Evolutionary conservation across 2,113 vertebrate genomes (phyloP), one percentile per base, ranked within the genome.

Genomic region (Malurus elegans): DNA sequence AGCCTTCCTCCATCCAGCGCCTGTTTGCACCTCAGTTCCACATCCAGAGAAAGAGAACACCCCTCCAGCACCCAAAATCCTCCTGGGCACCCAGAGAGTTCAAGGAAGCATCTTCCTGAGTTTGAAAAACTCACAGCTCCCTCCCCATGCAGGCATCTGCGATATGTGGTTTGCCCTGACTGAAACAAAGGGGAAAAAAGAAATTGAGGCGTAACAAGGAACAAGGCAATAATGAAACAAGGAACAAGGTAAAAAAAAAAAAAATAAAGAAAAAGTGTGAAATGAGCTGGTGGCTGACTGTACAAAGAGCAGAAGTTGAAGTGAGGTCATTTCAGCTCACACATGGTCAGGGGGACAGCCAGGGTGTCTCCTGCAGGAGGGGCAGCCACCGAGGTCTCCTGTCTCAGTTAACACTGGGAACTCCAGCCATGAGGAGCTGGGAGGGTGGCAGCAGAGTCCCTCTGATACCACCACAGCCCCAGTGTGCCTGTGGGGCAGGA

Each of bases 351-450:
- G 45, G 36, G 40, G 17, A 42, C 40, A 91, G 45, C 32, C 61
- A 67, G 36, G 7, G 15, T 23, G 20, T 5, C 65, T 78, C 44
- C 74, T 65, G 65, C 44, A 4, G 34, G 25, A 40, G 17, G 47
- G 11, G 6, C 66, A 79, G 40, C 45, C 38, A 16, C 53, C 58
- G 26, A 57, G 32, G 5, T 40, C n/a, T 2, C 45, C 34, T 57
- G 54, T 44, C 44, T 44, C 45, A 51, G 1, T 18, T 45, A 31
- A 7, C 10, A 2, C 0, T 0, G 56, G 25, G 32, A 80, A 12
- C n/a, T 32, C 60, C 24, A 18, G 0, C 26, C 16, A 8, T n/a
- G 3, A 3, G 34, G 44, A n/a, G 32, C n/a, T 36, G 4, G 25
- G 1, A 4, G 65, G 45, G 25, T 45, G 86, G 45, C 65, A 65